Base-by-base conservation (phyloP, 2,113 vertebrate genomes). In the Halichoeres trimaculatus region DNA sequence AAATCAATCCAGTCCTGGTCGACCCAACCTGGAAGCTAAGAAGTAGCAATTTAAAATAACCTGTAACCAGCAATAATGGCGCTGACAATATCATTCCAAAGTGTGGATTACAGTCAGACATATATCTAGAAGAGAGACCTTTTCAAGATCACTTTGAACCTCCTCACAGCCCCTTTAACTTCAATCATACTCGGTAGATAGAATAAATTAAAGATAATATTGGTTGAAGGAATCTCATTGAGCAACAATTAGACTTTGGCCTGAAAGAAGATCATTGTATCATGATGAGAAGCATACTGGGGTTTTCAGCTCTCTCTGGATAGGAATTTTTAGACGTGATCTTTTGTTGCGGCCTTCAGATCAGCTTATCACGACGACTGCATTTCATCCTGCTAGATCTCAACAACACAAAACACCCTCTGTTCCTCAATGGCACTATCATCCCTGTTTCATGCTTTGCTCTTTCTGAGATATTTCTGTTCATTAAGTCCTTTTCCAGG, bases 291-390 rank as follows among this genome's bases (percentile, higher is more conserved):
- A 26, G 30, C 63, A 56, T 81, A 79, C 86, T 83, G 45, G 8
- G 80, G 78, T 86, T 90, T 87, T n/a, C n/a, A n/a, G n/a, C n/a
- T n/a, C n/a, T n/a, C n/a, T n/a, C n/a, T n/a, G 30, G 30, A 73
- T 71, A 70, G 3, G 53, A 70, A 73, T 70, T 59, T 70, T 78
- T 53, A n/a, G 8, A 38, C 43, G n/a, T 63, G 56, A 85, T 69
- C 74, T 70, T 45, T 62, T 80, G 78, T 59, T 65, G 50, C 48
- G 70, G 76, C 74, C 68, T 53, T 19, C 73, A 70, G 87, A 85
- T 86, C 50, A 43, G 83, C 84, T 91, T 90, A 90, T 65, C 56
- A 74, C 72, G 74, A 87, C 23, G 83, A 84, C 79, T 63, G 52
- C 60, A 43, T 83, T 80, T 85, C 60, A 76, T 78, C 35, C 53